Evolutionary conservation across 2,113 vertebrate genomes (phyloP), one percentile per base, ranked within the genome.

Genomic region (Butorides virescens): DNA sequence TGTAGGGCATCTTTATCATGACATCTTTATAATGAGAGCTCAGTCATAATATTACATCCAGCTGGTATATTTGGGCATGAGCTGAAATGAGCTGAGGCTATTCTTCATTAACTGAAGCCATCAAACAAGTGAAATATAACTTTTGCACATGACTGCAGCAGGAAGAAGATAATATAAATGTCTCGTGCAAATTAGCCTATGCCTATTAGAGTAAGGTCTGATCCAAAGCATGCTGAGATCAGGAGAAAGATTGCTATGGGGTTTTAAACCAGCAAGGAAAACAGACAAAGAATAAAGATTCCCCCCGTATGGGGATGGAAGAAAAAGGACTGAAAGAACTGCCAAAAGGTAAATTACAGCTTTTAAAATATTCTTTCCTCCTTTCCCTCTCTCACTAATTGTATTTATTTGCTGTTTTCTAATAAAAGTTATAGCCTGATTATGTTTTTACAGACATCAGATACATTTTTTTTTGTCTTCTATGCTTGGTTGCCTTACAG

Each of bases 51-150:
- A 80, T 87, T 84, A 75, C 22, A 86, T 78, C 68, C 86, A 91
- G 47, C 74, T 85, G 88, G 72, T 88, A 71, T 74, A 86, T 94
- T 74, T 91, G 75, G 88, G 30, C 47, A 80, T 52, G 50, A 93
- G 84, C 78, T 86, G 56, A 93, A 93, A 92, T 89, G 72, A 91
- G 63, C 44, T 86, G 74, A 77, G 67, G 30, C 82, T 92, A 65
- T 91, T 93, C 65, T 93, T 95, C 92, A 93, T 93, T 93, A 93
- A 49, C 63, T 61, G 47, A 81, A 94, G 34, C 73, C 44, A 95
- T 90, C 61, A 71, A 89, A 87, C 55, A 87, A 75, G 56, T 88
- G 88, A 89, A 95, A 92, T 94, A 89, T 65, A 95, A 92, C 76
- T 93, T 83, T 32, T 88, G 68, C 49, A 86, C 65, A 74, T 91